Percentiles rank a stretch among this genome's conserved stretches.
phyloP scores from a whole-genome alignment of 2,888 invertebrate genomes.

The Hydrotaea diabolus region DNA sequence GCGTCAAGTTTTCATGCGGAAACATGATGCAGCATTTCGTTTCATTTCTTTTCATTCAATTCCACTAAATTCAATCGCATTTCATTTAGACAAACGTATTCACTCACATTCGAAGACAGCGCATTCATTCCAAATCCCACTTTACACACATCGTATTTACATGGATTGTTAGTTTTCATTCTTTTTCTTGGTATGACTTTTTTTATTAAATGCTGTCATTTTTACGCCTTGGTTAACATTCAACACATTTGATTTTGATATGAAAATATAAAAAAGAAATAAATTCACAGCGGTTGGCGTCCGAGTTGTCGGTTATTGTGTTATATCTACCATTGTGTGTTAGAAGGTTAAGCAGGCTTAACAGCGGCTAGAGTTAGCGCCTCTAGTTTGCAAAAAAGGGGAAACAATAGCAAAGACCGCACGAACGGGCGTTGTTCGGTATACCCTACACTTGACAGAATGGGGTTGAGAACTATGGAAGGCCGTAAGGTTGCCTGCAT shows the following conservation, averaged over 20 bases:
- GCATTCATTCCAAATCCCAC: no score
- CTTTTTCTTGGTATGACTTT: conserved; percentile 21
- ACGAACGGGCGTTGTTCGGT: background rate
- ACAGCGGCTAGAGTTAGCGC: conserved; percentile 15
- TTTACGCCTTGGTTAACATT: conserved; percentile 75
- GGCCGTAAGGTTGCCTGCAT: no score
- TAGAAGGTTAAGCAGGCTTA: conserved; percentile 74
- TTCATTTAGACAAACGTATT: background rate
- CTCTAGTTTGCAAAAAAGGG: background rate
- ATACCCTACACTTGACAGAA: background rate
- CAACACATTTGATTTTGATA: conserved; percentile 20
- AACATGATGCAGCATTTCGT: conserved; percentile 67
- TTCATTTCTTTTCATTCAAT: conserved; percentile 6
- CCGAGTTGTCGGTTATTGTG: conserved; percentile 63
- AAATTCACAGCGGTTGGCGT: conserved; percentile 64
- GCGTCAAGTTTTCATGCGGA: conserved; percentile 66
- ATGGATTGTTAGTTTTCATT: background rate
- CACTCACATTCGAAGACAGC: no score
- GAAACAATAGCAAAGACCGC: background rate
- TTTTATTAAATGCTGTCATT: conserved; percentile 72
- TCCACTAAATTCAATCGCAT: background rate
- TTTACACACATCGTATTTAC: background rate
- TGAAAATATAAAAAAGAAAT: background rate
- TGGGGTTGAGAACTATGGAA: background rate
- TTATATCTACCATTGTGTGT: conserved; percentile 57